These are phyloP conservation scores for Petrolisthes cinctipes DNA, from an alignment of 2,888 invertebrate species.

Conservation along the genomic window DNA sequence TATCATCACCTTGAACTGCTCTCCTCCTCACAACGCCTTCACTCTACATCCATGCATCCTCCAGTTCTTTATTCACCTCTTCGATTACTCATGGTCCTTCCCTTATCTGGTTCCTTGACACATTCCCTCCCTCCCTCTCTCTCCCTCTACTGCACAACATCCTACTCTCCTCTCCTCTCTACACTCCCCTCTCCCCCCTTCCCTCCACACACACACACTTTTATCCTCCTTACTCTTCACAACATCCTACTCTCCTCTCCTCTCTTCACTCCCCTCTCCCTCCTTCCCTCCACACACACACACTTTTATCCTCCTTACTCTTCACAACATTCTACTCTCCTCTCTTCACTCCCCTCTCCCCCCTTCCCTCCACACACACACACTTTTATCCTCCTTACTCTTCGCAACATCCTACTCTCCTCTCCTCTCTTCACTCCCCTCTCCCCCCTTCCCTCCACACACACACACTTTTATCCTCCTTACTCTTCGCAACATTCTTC, in stretches of 20 bases:
- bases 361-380: neutral
- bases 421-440: neutral
- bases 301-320: neutral
- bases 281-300: neutral
- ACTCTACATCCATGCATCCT: neutral
- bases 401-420: neutral
- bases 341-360: neutral
- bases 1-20: neutral
- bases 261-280: neutral
- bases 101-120: neutral
- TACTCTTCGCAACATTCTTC: neutral
- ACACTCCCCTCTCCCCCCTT: neutral
- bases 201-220: no score
- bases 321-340: neutral
- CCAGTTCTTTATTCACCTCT: no score
- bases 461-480: no score
- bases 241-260: neutral
- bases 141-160: neutral
- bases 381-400: neutral
- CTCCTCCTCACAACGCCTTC: neutral
- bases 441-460: neutral
- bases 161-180: neutral
- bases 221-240: no score
- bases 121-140: neutral
- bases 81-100: neutral